Conservation (phyloP, 2,797 vertebrate species). For the Centropyge bicolor region DNA sequence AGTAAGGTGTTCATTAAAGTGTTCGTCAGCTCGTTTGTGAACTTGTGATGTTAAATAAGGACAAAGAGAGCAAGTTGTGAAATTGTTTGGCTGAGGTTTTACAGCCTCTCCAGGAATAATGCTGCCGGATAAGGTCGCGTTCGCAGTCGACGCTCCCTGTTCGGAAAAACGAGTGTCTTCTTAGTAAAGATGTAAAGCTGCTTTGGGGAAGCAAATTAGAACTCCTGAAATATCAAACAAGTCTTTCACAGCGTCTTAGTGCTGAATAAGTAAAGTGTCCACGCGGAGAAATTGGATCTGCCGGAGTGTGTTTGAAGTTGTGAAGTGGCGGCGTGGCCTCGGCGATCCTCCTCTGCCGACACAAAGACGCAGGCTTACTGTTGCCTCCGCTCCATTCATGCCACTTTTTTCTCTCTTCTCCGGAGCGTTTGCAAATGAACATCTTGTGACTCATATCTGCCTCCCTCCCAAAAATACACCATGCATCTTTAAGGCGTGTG, state of each 20-base stretch:
- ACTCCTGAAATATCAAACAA: slow-evolving; percentile 59
- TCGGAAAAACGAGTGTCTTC: slow-evolving; percentile 13
- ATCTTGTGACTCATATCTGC: slow-evolving; percentile 39
- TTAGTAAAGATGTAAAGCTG: slow-evolving; percentile 49
- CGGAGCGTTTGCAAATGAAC: slow-evolving; percentile 37
- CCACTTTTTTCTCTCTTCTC: not conserved
- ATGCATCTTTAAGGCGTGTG: slow-evolving; percentile 24
- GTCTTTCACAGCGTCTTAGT: slow-evolving; percentile 50
- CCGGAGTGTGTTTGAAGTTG: slow-evolving; percentile 54
- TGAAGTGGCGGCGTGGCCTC: slow-evolving; percentile 36
- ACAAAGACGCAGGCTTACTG: slow-evolving; percentile 47
- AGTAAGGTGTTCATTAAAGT: not conserved
- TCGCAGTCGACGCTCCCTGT: not conserved
- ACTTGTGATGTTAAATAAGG: not conserved
- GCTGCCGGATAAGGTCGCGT: slow-evolving; percentile 19
- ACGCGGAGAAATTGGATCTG: slow-evolving; percentile 50
- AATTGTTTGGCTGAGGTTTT: not conserved
- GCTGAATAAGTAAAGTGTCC: slow-evolving; percentile 48
- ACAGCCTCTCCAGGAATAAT: not conserved
- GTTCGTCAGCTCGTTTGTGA: not conserved
- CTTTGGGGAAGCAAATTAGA: slow-evolving; percentile 57
- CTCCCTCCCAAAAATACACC: slow-evolving; percentile 34
- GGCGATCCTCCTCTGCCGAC: slow-evolving; percentile 16
- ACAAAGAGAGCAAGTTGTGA: not conserved
- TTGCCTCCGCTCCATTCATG: slow-evolving; percentile 28